Conservation (phyloP, 2,113 vertebrate species). For the Callipepla californica region DNA sequence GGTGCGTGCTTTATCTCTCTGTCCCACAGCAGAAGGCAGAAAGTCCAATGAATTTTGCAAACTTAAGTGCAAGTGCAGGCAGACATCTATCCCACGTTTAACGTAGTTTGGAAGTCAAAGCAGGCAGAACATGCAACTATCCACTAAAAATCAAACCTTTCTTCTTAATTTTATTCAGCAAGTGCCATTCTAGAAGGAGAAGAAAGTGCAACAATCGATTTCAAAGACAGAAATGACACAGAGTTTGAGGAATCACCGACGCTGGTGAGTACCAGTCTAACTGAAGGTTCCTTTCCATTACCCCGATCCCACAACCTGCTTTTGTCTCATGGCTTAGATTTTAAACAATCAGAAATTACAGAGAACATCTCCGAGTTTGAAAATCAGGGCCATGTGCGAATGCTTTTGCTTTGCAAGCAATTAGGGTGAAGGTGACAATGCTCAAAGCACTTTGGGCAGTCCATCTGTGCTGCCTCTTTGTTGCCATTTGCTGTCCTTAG, state of each 20-base stretch:
- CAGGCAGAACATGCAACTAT: not conserved
- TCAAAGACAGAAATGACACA: constrained; percentile 4
- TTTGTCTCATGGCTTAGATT: not conserved
- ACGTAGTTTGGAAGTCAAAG: not conserved
- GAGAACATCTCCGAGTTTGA: not conserved
- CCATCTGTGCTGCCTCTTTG: not conserved
- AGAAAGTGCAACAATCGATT: constrained; percentile 18
- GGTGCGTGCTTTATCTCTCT: not conserved
- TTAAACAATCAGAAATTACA: not conserved
- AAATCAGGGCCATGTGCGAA: not conserved
- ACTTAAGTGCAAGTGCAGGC: not conserved
- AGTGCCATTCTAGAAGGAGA: constrained; percentile 58
- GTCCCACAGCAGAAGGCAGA: not conserved
- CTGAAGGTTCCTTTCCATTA: not conserved
- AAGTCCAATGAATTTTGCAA: not conserved
- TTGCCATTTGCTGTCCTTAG: not conserved
- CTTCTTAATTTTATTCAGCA: constrained; percentile 57
- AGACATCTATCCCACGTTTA: not conserved
- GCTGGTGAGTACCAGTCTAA: constrained; percentile 59
- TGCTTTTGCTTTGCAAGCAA: not conserved
- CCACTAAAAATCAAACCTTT: not conserved
- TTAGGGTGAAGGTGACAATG: not conserved
- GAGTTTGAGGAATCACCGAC: not conserved
- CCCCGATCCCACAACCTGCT: not conserved
- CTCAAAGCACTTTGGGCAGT: not conserved